Evolutionary conservation across 2,888 invertebrate species (phyloP), one percentile per base, ranked within the genome.

Genomic region (Heliconius ethilla): DNA sequence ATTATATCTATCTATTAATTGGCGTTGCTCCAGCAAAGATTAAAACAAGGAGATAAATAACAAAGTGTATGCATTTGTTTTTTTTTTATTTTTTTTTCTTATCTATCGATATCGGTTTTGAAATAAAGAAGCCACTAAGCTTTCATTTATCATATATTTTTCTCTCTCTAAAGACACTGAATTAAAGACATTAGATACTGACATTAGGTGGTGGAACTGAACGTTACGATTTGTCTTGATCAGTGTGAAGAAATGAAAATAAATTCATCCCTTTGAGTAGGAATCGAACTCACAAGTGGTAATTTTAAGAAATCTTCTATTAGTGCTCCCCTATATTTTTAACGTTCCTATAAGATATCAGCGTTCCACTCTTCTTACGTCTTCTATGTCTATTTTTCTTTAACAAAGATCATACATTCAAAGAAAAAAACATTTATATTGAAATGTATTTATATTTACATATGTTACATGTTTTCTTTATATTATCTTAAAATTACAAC

Each of bases 1-100:
- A 59, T n/a, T 10, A 3, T n/a, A 59, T n/a, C 55, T 59, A 59
- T 59, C 79, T 79, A 80, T 82, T 78, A 78, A 82, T 80, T 80
- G 75, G 66, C 62, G 33, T 76, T 75, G 70, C 66, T 67, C n/a
- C 29, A 37, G 33, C 15, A 22, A 63, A 45, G 37, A 18, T 73
- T 62, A 62, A n/a, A 62, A 29, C 18, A 25, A 59, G 15, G 11
- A 73, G 25, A 59, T 59, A 73, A 33, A 29, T 29, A 25, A 27
- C 15, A 33, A 11, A 33, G 7, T 27, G 22, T 59, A 59, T 73
- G 33, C 33, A 62, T 55, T 75, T 45, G 7, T 59, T 59, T 51
- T 51, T 51, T n/a, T 25, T 66, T 33, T 45, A 25, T 70, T 27
- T 70, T 27, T 70, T 15, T 70, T 27, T 67, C 67, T 62, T 62